A percentile compares a stretch with the other conserved stretches of the same genome.
Evolutionary conservation across 2,888 invertebrate species (phyloP).

Genomic region (Euproctis similis): DNA sequence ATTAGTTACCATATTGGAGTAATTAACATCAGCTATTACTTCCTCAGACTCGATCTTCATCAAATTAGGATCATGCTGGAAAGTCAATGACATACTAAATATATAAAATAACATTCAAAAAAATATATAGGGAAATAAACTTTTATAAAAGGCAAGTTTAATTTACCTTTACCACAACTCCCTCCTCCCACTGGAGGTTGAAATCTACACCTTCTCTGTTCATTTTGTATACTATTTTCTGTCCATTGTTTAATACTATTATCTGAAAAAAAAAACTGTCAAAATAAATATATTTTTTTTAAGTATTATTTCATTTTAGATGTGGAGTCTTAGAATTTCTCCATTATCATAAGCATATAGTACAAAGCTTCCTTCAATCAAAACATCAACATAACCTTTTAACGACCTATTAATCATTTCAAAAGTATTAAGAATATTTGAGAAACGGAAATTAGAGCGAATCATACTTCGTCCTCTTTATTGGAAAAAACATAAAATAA

Average conservation of each 20-base stretch:
- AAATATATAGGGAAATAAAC: not conserved
- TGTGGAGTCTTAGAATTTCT: too few species aligned
- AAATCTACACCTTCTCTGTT: slow-evolving; percentile 57
- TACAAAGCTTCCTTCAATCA: slow-evolving; percentile 32
- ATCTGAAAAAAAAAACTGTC: not conserved
- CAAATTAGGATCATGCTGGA: slow-evolving; percentile 38
- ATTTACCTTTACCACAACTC: slow-evolving; percentile 54
- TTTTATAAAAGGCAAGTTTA: not conserved
- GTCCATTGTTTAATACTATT: too few species aligned
- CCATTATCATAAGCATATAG: too few species aligned
- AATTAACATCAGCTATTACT: slow-evolving; percentile 51
- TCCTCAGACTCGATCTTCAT: slow-evolving; percentile 37
- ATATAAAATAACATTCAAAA: not conserved
- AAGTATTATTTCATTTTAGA: slow-evolving; percentile 15
- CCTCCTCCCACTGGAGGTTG: slow-evolving; percentile 66
- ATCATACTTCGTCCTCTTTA: too few species aligned
- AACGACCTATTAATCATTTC: slow-evolving; percentile 9
- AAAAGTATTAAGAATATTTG: not conserved
- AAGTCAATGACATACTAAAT: too few species aligned
- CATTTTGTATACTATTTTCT: slow-evolving; percentile 35
- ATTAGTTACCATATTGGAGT: slow-evolving; percentile 47
- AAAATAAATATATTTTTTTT: not conserved
- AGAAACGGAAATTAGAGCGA: not conserved
- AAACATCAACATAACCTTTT: slow-evolving; percentile 76
- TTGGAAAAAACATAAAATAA: too few species aligned